Percentiles rank a stretch among this genome's conserved stretches.
Evolutionary conservation across 1,140 invertebrate species (phyloP).

Genomic region (Caenorhabditis remanei): DNA sequence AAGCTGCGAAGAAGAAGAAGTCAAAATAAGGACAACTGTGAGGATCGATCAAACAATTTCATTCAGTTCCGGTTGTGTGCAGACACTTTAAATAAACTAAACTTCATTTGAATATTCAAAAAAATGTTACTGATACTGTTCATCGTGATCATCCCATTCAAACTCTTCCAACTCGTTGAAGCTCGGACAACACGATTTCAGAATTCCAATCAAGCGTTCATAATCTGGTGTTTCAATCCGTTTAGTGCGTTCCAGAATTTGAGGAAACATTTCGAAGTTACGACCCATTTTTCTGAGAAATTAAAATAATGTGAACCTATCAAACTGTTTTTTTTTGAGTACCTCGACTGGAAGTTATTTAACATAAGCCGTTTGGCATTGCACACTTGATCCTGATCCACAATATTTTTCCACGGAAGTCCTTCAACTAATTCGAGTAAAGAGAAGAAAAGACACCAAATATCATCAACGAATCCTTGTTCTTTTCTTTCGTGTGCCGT

Average conservation of each 20-base stretch:
- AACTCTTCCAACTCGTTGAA: slow-evolving; percentile 28
- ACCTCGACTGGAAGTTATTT: slow-evolving; percentile 36
- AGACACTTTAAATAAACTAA: no score
- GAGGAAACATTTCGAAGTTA: slow-evolving; percentile 27
- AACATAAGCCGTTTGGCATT: not conserved
- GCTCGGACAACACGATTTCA: not conserved
- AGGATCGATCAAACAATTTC: not conserved
- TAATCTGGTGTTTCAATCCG: slow-evolving; percentile 8
- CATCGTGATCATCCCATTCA: slow-evolving; percentile 50
- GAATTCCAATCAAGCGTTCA: not conserved
- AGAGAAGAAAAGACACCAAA: slow-evolving; percentile 30
- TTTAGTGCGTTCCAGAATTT: not conserved
- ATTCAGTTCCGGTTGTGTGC: no score
- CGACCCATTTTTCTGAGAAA: slow-evolving; percentile 41
- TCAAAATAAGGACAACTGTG: no score
- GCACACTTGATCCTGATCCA: slow-evolving; percentile 18
- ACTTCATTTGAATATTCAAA: no score
- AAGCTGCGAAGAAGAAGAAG: not conserved
- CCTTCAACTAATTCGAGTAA: slow-evolving; percentile 34
- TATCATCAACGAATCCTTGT: slow-evolving; percentile 38
- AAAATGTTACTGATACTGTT: slow-evolving; percentile 1
- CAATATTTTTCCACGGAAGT: slow-evolving; percentile 21
- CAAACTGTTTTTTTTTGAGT: not conserved
- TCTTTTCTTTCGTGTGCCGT: slow-evolving; percentile 96
- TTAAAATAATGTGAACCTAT: not conserved